Evolutionary conservation across 2,113 vertebrate species (phyloP).

Genomic region (Bujurquina vittata): DNA sequence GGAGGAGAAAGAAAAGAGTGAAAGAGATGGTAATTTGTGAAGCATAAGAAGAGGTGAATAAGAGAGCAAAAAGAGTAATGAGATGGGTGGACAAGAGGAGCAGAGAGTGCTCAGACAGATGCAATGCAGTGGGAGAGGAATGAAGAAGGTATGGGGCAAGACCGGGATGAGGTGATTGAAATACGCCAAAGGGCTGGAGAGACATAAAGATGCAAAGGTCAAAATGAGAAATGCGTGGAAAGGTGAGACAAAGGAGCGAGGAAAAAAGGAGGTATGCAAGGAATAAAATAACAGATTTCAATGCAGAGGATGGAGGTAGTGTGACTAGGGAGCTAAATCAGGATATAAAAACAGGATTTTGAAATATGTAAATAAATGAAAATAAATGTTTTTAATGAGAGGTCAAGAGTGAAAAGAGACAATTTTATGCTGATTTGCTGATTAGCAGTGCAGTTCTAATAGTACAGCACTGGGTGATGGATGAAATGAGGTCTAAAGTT

Average conservation of each 20-base stretch:
- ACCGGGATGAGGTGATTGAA: conserved; percentile 51
- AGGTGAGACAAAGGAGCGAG: not conserved
- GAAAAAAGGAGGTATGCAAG: not conserved
- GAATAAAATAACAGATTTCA: conserved; percentile 22
- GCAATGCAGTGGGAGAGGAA: conserved; percentile 18
- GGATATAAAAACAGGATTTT: conserved; percentile 8
- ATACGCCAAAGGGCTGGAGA: conserved; percentile 41
- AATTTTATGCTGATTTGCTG: conserved; percentile 54
- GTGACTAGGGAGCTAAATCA: conserved; percentile 6
- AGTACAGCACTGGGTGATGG: conserved; percentile 17
- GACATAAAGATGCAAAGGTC: conserved; percentile 66
- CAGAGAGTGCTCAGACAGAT: conserved; percentile 42
- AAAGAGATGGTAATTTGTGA: conserved; percentile 27
- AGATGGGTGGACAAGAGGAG: conserved; percentile 60
- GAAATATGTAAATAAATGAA: conserved; percentile 33
- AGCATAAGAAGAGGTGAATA: conserved; percentile 43
- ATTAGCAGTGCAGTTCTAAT: conserved; percentile 40
- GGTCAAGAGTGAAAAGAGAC: conserved; percentile 23
- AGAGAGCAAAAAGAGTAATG: conserved; percentile 43
- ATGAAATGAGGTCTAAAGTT: conserved; percentile 32
- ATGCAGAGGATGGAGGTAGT: not conserved
- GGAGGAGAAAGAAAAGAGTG: conserved; percentile 2
- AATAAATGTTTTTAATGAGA: conserved; percentile 51
- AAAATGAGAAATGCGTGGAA: conserved; percentile 34
- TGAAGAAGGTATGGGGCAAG: conserved; percentile 15